phyloP scores from a whole-genome alignment of 92 coral and sea anemone species.

The Actinernus sp. region DNA sequence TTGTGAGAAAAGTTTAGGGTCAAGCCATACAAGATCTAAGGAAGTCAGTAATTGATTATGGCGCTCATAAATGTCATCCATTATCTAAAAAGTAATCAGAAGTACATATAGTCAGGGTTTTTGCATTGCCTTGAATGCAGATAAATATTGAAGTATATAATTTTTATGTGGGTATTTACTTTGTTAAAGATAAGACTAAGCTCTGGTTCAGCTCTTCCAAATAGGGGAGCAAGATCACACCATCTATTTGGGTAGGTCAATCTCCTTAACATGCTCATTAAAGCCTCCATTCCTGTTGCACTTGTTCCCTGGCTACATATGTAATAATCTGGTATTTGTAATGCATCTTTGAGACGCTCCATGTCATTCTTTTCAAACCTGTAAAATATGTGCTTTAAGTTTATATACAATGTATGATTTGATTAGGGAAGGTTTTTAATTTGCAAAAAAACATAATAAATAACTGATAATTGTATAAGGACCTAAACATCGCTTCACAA shows the following conservation, averaged over 20 bases:
- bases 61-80: conserved; percentile 1
- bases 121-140: too few species aligned
- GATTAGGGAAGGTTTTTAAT: too few species aligned
- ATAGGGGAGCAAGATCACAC: neutral
- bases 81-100: conserved; percentile 3
- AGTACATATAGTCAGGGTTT: neutral
- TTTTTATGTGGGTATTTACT: neutral
- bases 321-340: too few species aligned
- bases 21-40: conserved; percentile 1
- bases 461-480: too few species aligned
- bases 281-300: too few species aligned
- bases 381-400: too few species aligned
- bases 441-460: too few species aligned
- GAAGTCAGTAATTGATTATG: neutral
- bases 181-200: conserved; percentile 7
- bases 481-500: too few species aligned
- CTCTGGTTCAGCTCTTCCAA: conserved; percentile 4
- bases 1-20: neutral
- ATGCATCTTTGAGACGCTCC: too few species aligned
- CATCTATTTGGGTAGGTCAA: conserved; percentile 1
- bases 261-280: neutral
- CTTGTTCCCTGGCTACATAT: neutral
- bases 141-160: too few species aligned
- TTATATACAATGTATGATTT: too few species aligned
- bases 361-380: too few species aligned